Conservation (phyloP, 2,888 invertebrate species). For the Dryobota labecula region DNA sequence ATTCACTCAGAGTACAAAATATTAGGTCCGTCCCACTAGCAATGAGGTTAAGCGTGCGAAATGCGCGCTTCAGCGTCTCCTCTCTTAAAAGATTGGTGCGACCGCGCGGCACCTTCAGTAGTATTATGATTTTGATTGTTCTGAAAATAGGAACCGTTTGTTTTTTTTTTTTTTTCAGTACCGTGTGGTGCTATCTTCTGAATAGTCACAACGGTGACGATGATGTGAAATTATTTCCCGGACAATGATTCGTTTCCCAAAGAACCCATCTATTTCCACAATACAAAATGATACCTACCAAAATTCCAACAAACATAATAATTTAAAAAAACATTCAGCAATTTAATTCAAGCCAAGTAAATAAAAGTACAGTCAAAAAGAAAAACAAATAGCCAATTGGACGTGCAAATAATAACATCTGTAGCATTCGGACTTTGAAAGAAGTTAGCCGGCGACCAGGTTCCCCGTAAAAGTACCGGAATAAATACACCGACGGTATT, state of each 20-base stretch:
- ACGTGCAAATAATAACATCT: slow-evolving; percentile 78
- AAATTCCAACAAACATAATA: not conserved
- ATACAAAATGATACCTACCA: not conserved
- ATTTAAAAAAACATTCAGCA: slow-evolving; percentile 24
- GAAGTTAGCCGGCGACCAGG: slow-evolving; percentile 71
- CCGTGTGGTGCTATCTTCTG: not conserved
- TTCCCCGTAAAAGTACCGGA: slow-evolving; percentile 85
- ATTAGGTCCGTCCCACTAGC: too few relatives aligned
- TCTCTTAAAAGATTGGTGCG: too few relatives aligned
- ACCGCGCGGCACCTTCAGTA: too few relatives aligned
- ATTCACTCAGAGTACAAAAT: too few relatives aligned
- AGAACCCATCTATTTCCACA: not conserved
- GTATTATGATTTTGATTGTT: not conserved
- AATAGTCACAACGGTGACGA: not conserved
- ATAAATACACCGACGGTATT: slow-evolving; percentile 83
- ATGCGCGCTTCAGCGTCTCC: too few relatives aligned
- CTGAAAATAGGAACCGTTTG: too few relatives aligned
- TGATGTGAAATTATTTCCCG: not conserved
- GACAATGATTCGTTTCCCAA: not conserved
- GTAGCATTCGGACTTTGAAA: slow-evolving; percentile 68
- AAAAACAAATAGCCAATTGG: slow-evolving; percentile 74
- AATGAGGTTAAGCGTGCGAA: too few relatives aligned
- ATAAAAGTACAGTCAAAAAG: slow-evolving; percentile 65
- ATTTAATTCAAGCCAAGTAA: slow-evolving; percentile 49
- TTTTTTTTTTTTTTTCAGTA: not conserved